Base-by-base conservation (phyloP, 2,113 vertebrate genomes). In the Myrmophylax atrothorax region DNA sequence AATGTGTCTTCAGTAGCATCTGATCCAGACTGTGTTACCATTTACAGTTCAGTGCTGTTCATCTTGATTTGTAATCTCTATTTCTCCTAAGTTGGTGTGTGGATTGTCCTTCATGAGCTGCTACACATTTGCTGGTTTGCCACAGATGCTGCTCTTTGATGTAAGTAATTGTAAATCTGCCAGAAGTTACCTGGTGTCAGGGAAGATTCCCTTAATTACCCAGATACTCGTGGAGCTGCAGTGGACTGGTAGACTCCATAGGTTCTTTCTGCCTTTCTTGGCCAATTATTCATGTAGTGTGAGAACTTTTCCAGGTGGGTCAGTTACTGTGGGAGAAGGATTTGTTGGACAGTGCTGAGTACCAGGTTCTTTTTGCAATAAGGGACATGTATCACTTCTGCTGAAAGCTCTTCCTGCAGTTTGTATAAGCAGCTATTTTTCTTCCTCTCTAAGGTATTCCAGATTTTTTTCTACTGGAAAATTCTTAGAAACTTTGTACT, bases 291-390 rank as follows among this genome's bases (percentile, higher is more conserved):
- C 29, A 44, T 59, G 1, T 18, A 33, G 52, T 31, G 29, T n/a
- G 16, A 60, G 47, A 52, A 24, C 38, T 84, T 73, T 44, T n/a
- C 37, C 56, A 53, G 63, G 19, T 4, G 9, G 33, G 18, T 87
- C n/a, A 35, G 26, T 52, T 88, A 20, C 35, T 38, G 1, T 15
- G 44, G 37, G 47, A 78, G 80, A 38, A 84, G 42, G 49, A 83
- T 18, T 69, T 66, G n/a, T 59, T 64, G 58, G 60, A 17, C 50
- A 69, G 16, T 0, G 0, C 4, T 69, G 40, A 0, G 26, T 56
- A 52, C 53, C 19, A 42, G 46, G 19, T 69, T 90, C 2, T 3
- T 79, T 69, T 44, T 93, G 58, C n/a, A 62, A 0, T 23, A 73
- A 44, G 22, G 29, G 44, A 28, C 28, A 20, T 14, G 3, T 3